Evolutionary conservation across 2,888 invertebrate genomes (phyloP), one percentile per base, ranked within the genome.

Genomic region (Agrotis puta): DNA sequence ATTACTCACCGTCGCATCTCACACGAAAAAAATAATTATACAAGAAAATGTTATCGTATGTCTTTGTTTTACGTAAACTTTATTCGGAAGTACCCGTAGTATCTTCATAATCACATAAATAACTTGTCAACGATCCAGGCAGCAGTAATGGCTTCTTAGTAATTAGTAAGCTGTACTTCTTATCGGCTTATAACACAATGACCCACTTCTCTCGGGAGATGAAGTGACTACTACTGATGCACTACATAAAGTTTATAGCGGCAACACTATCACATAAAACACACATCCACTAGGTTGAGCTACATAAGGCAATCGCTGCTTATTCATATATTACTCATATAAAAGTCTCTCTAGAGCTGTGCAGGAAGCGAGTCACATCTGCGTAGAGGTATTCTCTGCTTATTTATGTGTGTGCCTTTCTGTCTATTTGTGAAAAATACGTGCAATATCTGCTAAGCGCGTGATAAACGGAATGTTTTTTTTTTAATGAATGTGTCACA

Each of bases 351-450:
- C n/a, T 53, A 24, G 47, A 2, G 18, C 18, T 27, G 27, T 13
- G 24, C 39, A 48, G 18, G 20, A 18, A 69, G 16, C 20, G 39
- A 59, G 53, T 13, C 53, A 59, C 66, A 79, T 81, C 74, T 83
- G 72, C 74, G 78, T 71, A 64, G 68, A 74, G 74, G 69, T 71
- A 74, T 84, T 70, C 65, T 67, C 11, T 39, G 39, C 39, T 59
- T 58, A 68, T 77, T 73, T 82, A 68, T 64, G 72, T 39, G 39
- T 39, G 39, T 39, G 54, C 70, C 56, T 20, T 64, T 61, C 56
- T 39, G 27, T 68, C 57, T 24, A 53, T 72, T 64, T 67, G 59
- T 48, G 69, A 65, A 54, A 71, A 67, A 71, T 64, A 71, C 64
- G 56, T 45, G 58, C 71, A 68, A 68, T 76, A 70, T 70, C 16